Percentiles rank a stretch among this genome's conserved stretches.
Conservation (phyloP, 2,113 vertebrate species). For the Dermatemys mawii region DNA sequence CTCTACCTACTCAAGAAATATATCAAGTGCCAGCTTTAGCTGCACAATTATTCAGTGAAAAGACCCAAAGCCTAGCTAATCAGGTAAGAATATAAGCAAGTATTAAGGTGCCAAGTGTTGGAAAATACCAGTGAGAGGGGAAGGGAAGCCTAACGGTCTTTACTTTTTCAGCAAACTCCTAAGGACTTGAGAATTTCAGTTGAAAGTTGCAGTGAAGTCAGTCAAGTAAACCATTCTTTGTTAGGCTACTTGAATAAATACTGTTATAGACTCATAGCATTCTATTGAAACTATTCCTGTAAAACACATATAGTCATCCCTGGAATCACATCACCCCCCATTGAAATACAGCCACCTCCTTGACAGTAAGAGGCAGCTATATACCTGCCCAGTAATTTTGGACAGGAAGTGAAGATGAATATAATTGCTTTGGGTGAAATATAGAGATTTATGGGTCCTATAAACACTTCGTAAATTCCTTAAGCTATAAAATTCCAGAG, state of each 20-base stretch:
- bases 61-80: conserved; percentile 43
- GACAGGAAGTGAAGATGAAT: conserved; percentile 32
- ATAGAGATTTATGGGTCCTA: neutral
- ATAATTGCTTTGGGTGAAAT: conserved; percentile 4
- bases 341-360: neutral
- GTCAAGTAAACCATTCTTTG: neutral
- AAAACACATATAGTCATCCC: neutral
- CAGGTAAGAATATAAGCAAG: conserved; percentile 73
- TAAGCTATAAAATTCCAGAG: neutral
- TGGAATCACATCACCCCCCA: neutral
- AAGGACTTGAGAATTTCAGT: neutral
- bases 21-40: conserved; percentile 69
- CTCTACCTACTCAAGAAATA: neutral
- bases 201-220: neutral
- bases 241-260: neutral
- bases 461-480: neutral
- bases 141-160: neutral
- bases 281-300: neutral
- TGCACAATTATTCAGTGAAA: conserved; percentile 73
- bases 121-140: rapidly evolving
- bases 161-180: neutral
- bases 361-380: neutral
- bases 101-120: neutral
- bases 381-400: neutral
- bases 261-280: neutral